phyloP scores from a whole-genome alignment of 1,140 invertebrate genomes.

The Aphis gossypii region DNA sequence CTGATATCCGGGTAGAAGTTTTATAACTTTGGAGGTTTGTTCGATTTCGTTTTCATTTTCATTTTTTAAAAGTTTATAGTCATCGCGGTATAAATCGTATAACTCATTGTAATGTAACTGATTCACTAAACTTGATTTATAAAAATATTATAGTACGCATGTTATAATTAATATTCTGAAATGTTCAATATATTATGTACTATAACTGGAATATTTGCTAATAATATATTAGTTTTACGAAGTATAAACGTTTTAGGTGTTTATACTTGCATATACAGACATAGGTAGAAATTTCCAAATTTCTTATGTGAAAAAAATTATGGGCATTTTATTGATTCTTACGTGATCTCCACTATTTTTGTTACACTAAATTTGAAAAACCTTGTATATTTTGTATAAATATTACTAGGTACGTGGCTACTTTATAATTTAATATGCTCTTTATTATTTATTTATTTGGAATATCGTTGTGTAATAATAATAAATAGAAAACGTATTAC shows the following conservation, averaged over 20 bases:
- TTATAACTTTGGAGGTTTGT: not conserved
- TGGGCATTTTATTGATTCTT: too few species aligned
- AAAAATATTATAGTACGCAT: not conserved
- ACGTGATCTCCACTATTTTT: too few species aligned
- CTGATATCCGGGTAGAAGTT: conserved; percentile 6
- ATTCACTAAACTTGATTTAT: conserved; percentile 19
- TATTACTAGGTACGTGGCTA: too few species aligned
- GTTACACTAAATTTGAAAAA: too few species aligned
- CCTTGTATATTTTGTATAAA: too few species aligned
- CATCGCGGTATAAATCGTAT: conserved; percentile 40
- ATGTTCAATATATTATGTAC: not conserved
- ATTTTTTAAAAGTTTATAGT: conserved; percentile 32
- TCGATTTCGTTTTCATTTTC: not conserved
- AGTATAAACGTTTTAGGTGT: too few species aligned
- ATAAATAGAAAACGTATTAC: not conserved
- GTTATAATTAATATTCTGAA: not conserved
- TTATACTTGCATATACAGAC: too few species aligned
- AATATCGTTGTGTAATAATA: not conserved
- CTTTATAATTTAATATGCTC: too few species aligned
- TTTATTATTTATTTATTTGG: too few species aligned
- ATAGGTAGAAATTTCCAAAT: too few species aligned
- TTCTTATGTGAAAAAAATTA: too few species aligned
- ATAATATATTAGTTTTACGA: not conserved
- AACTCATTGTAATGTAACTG: conserved; percentile 42
- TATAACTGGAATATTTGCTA: not conserved